Evolutionary conservation across 2,888 invertebrate species (phyloP), one percentile per base, ranked within the genome.

Genomic region (Orchesellides sinensis): DNA sequence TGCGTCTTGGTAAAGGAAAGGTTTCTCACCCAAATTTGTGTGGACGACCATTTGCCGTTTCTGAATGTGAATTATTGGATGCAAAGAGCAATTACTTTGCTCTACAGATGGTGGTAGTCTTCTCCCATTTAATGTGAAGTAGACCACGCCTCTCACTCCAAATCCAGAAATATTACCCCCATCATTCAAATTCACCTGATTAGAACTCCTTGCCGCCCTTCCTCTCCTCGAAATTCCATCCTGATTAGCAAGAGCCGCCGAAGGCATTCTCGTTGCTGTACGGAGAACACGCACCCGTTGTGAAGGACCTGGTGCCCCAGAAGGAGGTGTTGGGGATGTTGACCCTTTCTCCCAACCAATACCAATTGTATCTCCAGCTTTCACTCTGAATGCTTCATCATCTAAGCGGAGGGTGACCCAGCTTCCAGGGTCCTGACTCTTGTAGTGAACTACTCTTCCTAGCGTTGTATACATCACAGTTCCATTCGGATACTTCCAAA

Each of bases 391-490:
- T 78, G 27, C 25, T 17, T 77, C 75, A 8, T 90, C 90, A 17
- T 82, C 75, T 8, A 40, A 8, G 10, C 90, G 88, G 2, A 90
- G 89, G 86, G 90, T 90, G 25, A 89, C 89, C 90, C 90, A 90
- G 86, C 90, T 90, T 5, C 90, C 88, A n/a, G 90, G 86, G 85
- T 90, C 90, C 21, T 90, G 89, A 12, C 90, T 90, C 85, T 90
- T 90, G 87, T 90, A 90, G 83, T 90, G 90, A 12, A 90, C 89
- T 17, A 90, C 90, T 72, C 90, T 89, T n/a, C 90, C 90, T 88
- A 90, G 89, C 84, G 89, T 90, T 6, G 75, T 77, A 19, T 78
- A 81, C 61, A 86, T 59, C 1, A 86, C 74, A 1, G 86, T 70
- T 2, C 86, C 86, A 17, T 27, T 35, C 3, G 84, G 74, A 74